Evolutionary conservation across 2,113 vertebrate genomes (phyloP).

Genomic region (Sander vitreus): DNA sequence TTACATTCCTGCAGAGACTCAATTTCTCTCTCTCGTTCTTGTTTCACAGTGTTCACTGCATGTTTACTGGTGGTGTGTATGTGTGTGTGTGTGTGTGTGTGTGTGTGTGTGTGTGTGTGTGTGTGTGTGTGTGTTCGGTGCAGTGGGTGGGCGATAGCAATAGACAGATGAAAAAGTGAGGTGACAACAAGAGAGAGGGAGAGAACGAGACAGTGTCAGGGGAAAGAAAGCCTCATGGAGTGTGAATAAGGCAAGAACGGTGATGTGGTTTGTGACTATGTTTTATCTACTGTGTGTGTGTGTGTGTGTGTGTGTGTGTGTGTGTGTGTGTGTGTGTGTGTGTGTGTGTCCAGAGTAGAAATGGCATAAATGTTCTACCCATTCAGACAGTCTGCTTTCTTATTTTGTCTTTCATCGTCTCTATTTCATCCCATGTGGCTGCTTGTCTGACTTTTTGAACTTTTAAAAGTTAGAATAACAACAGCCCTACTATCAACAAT

Average conservation of each 20-base stretch:
- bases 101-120: not conserved
- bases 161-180: conserved; percentile 61
- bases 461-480: conserved; percentile 12
- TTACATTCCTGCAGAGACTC: conserved; percentile 34
- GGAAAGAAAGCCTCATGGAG: conserved; percentile 48
- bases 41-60: conserved; percentile 44
- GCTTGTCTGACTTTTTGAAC: conserved; percentile 14
- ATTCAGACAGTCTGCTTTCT: conserved; percentile 22
- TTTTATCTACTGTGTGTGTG: conserved; percentile 42
- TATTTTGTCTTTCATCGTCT: conserved; percentile 4
- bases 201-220: conserved; percentile 41
- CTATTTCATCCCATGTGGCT: not conserved
- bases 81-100: conserved; percentile 4
- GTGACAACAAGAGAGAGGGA: conserved; percentile 32
- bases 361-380: conserved; percentile 30
- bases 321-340: too few relatives aligned
- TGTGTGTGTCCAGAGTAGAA: conserved; percentile 2
- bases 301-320: not conserved
- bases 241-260: conserved; percentile 53
- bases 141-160: conserved; percentile 53
- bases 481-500: not conserved
- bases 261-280: conserved; percentile 53
- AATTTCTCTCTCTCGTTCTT: conserved; percentile 36
- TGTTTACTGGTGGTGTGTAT: conserved; percentile 8
- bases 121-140: not conserved